phyloP scores from a whole-genome alignment of 2,888 invertebrate genomes.

The Mesorhabditis belari region DNA sequence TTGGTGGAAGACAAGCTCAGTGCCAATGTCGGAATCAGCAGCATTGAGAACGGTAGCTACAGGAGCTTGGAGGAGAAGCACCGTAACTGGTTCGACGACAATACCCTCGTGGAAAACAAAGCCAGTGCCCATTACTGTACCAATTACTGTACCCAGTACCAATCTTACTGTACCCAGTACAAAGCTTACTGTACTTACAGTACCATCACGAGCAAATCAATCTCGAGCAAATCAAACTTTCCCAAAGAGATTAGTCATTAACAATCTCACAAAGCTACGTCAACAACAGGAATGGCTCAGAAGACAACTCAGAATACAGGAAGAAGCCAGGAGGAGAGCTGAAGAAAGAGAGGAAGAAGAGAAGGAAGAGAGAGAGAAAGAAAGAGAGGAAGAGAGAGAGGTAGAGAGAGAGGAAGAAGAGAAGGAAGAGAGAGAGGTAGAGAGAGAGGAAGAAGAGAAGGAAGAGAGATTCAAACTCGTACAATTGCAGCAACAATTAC shows the following conservation, averaged over 20 bases:
- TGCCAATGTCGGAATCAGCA: no score
- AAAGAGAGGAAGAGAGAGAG: neutral
- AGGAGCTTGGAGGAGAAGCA: neutral
- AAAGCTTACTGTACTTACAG: no score
- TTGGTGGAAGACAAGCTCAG: no score
- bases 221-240: no score
- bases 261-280: neutral
- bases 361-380: neutral
- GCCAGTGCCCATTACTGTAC: constrained; percentile 12
- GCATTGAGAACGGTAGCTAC: constrained; percentile 1
- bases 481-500: constrained; percentile 1
- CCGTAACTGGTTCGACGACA: constrained; percentile 4
- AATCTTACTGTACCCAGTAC: no score
- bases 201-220: no score
- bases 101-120: constrained; percentile 1
- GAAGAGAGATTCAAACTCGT: neutral
- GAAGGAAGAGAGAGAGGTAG: neutral
- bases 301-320: neutral
- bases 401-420: neutral
- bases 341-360: no score
- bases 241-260: neutral
- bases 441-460: no score
- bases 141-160: no score
- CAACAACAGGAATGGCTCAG: neutral
- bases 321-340: neutral